Base-by-base conservation (phyloP, 2,888 invertebrate genomes). In the Brenthis hecate region DNA sequence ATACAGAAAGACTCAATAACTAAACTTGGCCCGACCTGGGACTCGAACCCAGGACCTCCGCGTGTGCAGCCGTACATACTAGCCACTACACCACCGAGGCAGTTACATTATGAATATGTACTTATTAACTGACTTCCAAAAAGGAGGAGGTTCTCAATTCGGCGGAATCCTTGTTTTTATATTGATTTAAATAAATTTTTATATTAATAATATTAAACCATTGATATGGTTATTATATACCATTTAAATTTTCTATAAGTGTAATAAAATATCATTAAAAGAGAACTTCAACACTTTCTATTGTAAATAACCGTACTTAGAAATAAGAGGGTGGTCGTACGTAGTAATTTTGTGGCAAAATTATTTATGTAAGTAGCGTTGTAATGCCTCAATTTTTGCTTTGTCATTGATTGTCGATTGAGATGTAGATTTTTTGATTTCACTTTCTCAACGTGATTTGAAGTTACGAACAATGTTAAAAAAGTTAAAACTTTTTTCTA, bases 341-440 rank as follows among this genome's bases (percentile, higher is more conserved):
- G 58, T 68, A 65, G 73, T 66, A 74, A 77, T 77, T 76, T 71
- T 60, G 65, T 64, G 65, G 69, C 61, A 69, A 73, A 74, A 74
- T 66, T 70, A 72, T 75, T 74, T 74, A 73, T 75, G 68, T 79
- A 75, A 75, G 75, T 75, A 72, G 68, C 70, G 68, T 68, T 69
- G 66, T 76, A 77, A 76, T 75, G 74, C 66, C 75, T 65, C 70
- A 60, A 73, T 72, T 80, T 81, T 69, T 78, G 85, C 84, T 65
- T 64, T 72, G 82, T 85, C 85, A 85, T 78, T 77, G 80, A 79
- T 80, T 78, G 76, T 72, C 79, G 78, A 81, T 80, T 77, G 80
- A 80, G 75, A 77, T 76, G 77, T 76, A 70, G 72, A 70, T 72
- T 75, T 76, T 78, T 75, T 73, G 73, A 74, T 78, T 73, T 78